Evolutionary conservation across 2,113 vertebrate genomes (phyloP).

Genomic region (Salvelinus sp.): DNA sequence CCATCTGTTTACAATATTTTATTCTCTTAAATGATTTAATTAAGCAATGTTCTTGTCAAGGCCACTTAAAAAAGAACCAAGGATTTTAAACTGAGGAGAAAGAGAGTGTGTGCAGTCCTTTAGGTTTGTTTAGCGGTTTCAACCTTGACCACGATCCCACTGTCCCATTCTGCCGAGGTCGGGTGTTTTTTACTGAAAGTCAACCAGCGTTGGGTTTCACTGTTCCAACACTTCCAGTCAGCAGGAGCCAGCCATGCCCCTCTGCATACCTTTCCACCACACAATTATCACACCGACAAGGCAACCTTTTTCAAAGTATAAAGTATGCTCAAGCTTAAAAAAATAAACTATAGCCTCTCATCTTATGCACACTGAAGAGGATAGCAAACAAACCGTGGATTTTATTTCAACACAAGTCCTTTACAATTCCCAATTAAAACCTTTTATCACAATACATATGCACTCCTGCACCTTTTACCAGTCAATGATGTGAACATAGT

Average conservation of each 20-base stretch:
- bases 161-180: no score
- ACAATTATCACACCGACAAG: constrained; percentile 43
- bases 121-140: background rate
- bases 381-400: constrained; percentile 8
- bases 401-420: constrained; percentile 43
- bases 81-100: constrained; percentile 14
- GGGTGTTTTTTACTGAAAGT: constrained; percentile 25
- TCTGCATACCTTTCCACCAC: constrained; percentile 11
- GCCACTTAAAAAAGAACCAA: constrained; percentile 44
- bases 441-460: constrained; percentile 26
- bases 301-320: constrained; percentile 45
- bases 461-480: background rate
- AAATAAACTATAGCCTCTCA: constrained; percentile 64
- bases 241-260: constrained; percentile 12
- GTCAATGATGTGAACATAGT: background rate
- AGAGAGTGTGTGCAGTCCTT: constrained; percentile 42
- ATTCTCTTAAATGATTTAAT: constrained; percentile 42
- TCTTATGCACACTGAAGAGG: constrained; percentile 37
- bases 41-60: constrained; percentile 52
- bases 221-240: constrained; percentile 20
- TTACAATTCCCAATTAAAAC: constrained; percentile 60
- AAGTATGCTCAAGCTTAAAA: constrained; percentile 63
- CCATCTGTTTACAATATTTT: constrained; percentile 31
- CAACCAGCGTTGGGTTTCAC: constrained; percentile 27
- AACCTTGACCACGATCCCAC: no score